Evolutionary conservation across 2,888 invertebrate species (phyloP).

Genomic region (Coenonympha glycerion): DNA sequence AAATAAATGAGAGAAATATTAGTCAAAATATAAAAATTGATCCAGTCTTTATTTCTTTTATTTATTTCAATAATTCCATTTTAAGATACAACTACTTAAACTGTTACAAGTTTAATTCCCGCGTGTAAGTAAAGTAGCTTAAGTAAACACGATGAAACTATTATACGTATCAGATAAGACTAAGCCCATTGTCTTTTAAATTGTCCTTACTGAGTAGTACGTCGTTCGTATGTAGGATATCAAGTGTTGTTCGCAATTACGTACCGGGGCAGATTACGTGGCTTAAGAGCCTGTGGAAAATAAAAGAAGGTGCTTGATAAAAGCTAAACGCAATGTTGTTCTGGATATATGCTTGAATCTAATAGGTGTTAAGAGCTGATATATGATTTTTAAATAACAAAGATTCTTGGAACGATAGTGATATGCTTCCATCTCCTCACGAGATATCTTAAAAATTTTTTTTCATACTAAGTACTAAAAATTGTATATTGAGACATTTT

Average conservation of each 20-base stretch:
- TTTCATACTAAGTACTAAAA: no score
- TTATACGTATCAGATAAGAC: constrained; percentile 64
- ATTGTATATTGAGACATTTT: no score
- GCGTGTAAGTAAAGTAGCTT: constrained; percentile 40
- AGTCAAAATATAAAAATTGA: background rate
- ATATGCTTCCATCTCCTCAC: no score
- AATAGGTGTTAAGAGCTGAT: no score
- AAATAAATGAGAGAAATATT: no score
- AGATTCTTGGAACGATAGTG: no score
- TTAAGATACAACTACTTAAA: background rate
- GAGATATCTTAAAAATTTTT: no score
- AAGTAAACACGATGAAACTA: constrained; percentile 51
- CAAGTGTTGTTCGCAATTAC: constrained; percentile 64
- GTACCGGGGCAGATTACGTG: constrained; percentile 68
- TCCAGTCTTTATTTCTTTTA: no score
- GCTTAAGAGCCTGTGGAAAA: constrained; percentile 44
- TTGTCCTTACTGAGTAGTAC: constrained; percentile 44
- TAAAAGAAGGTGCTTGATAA: constrained; percentile 52
- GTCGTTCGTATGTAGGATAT: constrained; percentile 17
- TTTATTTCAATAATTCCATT: background rate
- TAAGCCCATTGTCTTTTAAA: constrained; percentile 65
- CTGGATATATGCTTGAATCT: no score
- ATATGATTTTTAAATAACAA: no score
- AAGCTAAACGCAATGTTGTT: no score
- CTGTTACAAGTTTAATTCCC: constrained; percentile 11